Evolutionary conservation across 2,888 invertebrate genomes (phyloP).

Genomic region (Lasioglossum marginatum): DNA sequence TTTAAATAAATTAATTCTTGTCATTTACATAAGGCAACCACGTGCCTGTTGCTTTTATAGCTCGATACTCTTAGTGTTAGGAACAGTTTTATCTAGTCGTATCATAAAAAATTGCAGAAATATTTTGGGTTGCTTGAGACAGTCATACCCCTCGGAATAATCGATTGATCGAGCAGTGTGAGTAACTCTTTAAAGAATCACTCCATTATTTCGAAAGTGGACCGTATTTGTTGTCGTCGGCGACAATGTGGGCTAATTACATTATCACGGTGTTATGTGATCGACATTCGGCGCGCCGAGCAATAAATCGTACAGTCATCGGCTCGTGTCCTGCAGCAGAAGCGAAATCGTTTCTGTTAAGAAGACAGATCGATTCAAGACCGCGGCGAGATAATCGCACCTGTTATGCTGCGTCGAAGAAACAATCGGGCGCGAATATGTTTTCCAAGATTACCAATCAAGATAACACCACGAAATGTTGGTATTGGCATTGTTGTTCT

Average conservation of each 20-base stretch:
- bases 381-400: conserved; percentile 45
- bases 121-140: neutral
- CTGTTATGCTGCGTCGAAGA: conserved; percentile 47
- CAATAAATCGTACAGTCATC: conserved; percentile 57
- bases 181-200: neutral
- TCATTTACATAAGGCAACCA: no score
- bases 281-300: conserved; percentile 54
- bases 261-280: conserved; percentile 55
- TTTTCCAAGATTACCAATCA: conserved; percentile 58
- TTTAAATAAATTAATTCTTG: no score
- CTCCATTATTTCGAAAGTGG: conserved; percentile 39
- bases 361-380: conserved; percentile 50
- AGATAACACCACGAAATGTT: conserved; percentile 45
- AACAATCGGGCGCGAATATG: conserved; percentile 52
- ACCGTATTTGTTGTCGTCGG: conserved; percentile 35
- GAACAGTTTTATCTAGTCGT: neutral
- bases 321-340: conserved; percentile 55
- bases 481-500: conserved; percentile 36
- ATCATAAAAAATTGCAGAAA: neutral
- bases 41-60: no score
- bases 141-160: neutral
- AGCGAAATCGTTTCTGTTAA: conserved; percentile 46
- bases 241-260: conserved; percentile 61
- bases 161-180: neutral
- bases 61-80: no score